phyloP scores from a whole-genome alignment of 1,140 invertebrate species.

The Cherax quadricarinatus region DNA sequence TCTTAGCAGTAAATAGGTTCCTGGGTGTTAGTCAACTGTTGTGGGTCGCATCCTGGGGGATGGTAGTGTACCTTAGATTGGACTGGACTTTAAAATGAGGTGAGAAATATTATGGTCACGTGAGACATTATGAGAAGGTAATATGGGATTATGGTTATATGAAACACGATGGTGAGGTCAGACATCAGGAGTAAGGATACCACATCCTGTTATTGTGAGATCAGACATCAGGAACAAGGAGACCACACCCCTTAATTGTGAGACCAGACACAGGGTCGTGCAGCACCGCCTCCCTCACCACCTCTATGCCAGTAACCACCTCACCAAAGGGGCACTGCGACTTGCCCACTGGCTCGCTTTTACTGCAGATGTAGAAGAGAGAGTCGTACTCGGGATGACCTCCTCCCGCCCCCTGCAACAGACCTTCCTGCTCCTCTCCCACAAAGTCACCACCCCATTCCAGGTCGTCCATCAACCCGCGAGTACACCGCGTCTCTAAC shows the following conservation, averaged over 20 bases:
- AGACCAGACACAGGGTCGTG: constrained; percentile 14
- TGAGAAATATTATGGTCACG: no score
- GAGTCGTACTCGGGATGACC: not conserved
- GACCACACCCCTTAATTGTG: constrained; percentile 12
- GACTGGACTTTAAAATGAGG: no score
- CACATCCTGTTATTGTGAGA: no score
- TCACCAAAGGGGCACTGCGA: constrained; percentile 39
- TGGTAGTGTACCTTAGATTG: no score
- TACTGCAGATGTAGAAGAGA: constrained; percentile 44
- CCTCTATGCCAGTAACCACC: constrained; percentile 30
- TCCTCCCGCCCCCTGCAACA: not conserved
- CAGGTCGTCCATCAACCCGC: constrained; percentile 20
- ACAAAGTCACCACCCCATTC: constrained; percentile 7
- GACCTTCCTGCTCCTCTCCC: not conserved
- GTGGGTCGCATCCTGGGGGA: no score
- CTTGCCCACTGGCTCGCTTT: not conserved
- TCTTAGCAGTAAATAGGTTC: no score
- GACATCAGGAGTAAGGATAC: constrained; percentile 6
- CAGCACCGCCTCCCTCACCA: not conserved
- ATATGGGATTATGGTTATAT: no score
- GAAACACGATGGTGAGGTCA: no score
- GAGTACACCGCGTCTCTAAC: no score
- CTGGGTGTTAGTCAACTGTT: no score
- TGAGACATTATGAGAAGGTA: no score
- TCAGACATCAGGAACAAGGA: no score